Evolutionary conservation across 2,113 vertebrate genomes (phyloP).

Genomic region (Laticauda colubrina): DNA sequence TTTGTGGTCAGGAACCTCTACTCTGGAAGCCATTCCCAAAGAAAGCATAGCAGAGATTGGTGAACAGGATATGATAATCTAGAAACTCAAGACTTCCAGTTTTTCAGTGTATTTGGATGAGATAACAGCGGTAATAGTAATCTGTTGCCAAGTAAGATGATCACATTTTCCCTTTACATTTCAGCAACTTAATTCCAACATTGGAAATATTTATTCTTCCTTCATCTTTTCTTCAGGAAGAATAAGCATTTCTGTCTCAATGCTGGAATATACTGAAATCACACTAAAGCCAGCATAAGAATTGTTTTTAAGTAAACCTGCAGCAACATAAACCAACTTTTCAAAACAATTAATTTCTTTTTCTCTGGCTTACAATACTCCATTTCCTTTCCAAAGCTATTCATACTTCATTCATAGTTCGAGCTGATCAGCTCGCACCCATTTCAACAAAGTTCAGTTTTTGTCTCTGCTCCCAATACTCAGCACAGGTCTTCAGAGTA

Average conservation of each 20-base stretch:
- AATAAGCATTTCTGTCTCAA: not conserved
- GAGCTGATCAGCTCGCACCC: not conserved
- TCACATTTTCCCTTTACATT: not conserved
- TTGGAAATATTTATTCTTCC: not conserved
- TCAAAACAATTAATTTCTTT: not conserved
- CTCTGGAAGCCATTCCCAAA: not conserved
- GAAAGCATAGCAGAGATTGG: not conserved
- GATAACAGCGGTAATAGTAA: not conserved
- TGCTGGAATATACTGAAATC: not conserved
- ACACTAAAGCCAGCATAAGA: not conserved
- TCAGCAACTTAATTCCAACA: not conserved
- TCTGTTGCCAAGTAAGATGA: not conserved
- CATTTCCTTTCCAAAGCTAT: not conserved
- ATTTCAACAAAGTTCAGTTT: not conserved
- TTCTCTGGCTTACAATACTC: not conserved
- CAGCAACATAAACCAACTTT: not conserved
- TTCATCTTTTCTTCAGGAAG: not conserved
- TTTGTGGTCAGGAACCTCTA: not conserved
- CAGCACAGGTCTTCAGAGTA: not conserved
- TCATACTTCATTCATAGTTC: not conserved
- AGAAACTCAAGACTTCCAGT: not conserved
- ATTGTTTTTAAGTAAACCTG: not conserved
- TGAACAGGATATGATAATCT: not conserved
- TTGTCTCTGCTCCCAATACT: not conserved
- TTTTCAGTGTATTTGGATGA: not conserved